These are phyloP conservation scores for Colaptes auratus DNA, from an alignment of 2,113 vertebrate species.

Conservation along the genomic window DNA sequence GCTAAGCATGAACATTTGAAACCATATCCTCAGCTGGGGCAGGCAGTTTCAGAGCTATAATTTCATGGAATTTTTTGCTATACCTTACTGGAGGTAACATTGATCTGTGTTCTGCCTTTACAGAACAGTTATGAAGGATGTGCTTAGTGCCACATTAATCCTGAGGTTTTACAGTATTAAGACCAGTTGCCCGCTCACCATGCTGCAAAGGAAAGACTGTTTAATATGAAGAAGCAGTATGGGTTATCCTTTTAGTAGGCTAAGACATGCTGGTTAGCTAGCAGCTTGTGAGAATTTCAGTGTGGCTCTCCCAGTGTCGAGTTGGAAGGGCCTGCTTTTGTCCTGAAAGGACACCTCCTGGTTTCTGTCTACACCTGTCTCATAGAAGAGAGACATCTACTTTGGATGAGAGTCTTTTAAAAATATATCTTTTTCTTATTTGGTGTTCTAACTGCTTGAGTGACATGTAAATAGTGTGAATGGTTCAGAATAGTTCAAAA, in stretches of 20 bases:
- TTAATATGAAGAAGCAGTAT: background rate
- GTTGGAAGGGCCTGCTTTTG: background rate
- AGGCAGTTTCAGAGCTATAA: background rate
- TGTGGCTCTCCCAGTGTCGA: background rate
- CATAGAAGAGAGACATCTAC: background rate
- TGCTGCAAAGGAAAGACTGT: background rate
- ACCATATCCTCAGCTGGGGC: background rate
- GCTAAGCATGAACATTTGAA: background rate
- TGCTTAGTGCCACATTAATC: background rate
- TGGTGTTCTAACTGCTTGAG: background rate
- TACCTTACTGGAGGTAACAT: background rate
- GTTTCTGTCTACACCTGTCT: background rate
- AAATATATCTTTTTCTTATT: background rate
- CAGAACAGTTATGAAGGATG: background rate
- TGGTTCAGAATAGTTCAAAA: background rate
- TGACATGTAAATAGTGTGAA: background rate
- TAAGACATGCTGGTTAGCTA: background rate
- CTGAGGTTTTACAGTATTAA: background rate
- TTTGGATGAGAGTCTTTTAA: background rate
- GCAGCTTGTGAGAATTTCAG: background rate
- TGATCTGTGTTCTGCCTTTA: background rate
- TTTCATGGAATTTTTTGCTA: background rate
- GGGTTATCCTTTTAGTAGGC: background rate
- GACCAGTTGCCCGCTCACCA: background rate
- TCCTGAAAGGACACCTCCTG: background rate